Evolutionary conservation across 2,113 vertebrate genomes (phyloP).

Genomic region (Ornithorhynchus anatinus): DNA sequence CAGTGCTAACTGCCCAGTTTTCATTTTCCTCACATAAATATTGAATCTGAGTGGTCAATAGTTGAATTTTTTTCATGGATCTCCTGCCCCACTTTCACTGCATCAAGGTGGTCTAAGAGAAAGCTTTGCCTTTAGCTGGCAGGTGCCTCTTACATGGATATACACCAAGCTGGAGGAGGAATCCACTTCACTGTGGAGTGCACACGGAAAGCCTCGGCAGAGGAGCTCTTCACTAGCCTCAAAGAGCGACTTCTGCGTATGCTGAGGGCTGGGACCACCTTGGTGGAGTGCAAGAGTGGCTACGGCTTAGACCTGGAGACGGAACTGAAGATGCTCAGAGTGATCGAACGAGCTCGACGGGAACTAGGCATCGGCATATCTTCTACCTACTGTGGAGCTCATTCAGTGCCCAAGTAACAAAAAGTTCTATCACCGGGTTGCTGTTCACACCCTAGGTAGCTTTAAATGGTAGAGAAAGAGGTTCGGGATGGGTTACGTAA

Average conservation of each 20-base stretch:
- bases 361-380: slow-evolving; percentile 82
- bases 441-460: too few species aligned
- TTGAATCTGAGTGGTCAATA: too few species aligned
- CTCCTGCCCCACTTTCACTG: background rate
- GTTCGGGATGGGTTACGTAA: too few species aligned
- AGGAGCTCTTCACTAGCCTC: slow-evolving; percentile 75
- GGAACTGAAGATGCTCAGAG: slow-evolving; percentile 92
- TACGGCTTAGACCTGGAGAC: slow-evolving; percentile 86
- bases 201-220: slow-evolving; percentile 74
- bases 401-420: slow-evolving; percentile 88
- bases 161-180: slow-evolving; percentile 92
- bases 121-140: slow-evolving; percentile 77
- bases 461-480: too few species aligned
- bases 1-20: too few species aligned
- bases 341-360: slow-evolving; percentile 77
- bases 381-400: slow-evolving; percentile 92
- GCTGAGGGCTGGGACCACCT: slow-evolving; percentile 82
- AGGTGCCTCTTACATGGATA: slow-evolving; percentile 94
- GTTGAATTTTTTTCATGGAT: too few species aligned
- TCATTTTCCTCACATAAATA: too few species aligned
- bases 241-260: slow-evolving; percentile 73
- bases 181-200: slow-evolving; percentile 92
- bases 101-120: background rate
- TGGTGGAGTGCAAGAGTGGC: slow-evolving; percentile 97
- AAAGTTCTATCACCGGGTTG: background rate